phyloP scores from a whole-genome alignment of 2,888 invertebrate species.

The Timandra comae region DNA sequence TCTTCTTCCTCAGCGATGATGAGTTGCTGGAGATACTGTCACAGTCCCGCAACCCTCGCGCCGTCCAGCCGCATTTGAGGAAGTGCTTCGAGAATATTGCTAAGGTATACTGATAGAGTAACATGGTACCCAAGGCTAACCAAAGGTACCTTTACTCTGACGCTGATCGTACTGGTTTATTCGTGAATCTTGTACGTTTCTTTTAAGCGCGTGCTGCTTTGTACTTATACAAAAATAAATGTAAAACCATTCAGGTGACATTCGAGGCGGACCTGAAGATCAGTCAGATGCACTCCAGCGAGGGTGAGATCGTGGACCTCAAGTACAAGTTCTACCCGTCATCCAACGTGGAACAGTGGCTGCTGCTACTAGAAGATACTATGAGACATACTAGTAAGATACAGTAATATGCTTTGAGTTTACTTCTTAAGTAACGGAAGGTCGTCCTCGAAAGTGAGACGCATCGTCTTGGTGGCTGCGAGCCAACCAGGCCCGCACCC shows the following conservation, averaged over 20 bases:
- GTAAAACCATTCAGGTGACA: no score
- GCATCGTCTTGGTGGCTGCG: no score
- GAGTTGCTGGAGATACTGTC: slow-evolving; percentile 88
- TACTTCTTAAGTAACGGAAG: no score
- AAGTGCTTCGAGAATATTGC: slow-evolving; percentile 90
- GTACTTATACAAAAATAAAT: no score
- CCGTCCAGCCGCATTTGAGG: slow-evolving; percentile 88
- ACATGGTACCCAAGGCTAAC: no score
- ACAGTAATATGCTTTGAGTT: no score
- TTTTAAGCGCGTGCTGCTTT: no score
- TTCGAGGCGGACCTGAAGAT: slow-evolving; percentile 83
- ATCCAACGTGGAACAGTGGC: slow-evolving; percentile 87
- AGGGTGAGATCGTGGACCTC: slow-evolving; percentile 83
- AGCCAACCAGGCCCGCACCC: no score
- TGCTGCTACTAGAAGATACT: slow-evolving; percentile 80
- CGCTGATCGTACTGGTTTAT: no score
- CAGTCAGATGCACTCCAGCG: slow-evolving; percentile 85
- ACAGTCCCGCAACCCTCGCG: slow-evolving; percentile 84
- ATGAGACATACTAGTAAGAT: slow-evolving; percentile 80
- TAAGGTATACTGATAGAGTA: slow-evolving; percentile 48
- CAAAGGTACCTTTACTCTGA: no score
- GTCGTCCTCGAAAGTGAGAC: no score
- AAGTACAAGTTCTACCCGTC: slow-evolving; percentile 80
- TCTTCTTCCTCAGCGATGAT: slow-evolving; percentile 90
- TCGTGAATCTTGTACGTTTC: no score